Percentiles rank a stretch among this genome's conserved stretches.
These are phyloP conservation scores for Anagyrus pseudococci DNA, from an alignment of 2,888 invertebrate genomes.

Conservation along the genomic window DNA sequence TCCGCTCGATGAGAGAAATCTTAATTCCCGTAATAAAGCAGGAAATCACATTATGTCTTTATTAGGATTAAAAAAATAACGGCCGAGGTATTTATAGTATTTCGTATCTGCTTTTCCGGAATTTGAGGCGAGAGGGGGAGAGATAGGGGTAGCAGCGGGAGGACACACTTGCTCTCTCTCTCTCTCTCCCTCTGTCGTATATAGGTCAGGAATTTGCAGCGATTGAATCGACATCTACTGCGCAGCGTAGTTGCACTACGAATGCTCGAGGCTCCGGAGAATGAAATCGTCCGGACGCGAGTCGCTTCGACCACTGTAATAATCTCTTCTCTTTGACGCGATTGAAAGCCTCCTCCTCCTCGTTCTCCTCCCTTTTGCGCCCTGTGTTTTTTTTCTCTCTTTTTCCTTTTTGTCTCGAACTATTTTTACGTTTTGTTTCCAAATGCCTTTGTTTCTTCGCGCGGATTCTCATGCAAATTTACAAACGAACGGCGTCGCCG, in stretches of 20 bases:
- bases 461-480: not conserved
- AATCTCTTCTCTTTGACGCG: not conserved
- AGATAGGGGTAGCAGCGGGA: not conserved
- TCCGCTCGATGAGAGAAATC: too few species aligned
- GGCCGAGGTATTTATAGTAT: too few species aligned
- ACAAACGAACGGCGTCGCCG: not conserved
- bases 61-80: too few species aligned
- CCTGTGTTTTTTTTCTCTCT: not conserved
- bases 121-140: not conserved
- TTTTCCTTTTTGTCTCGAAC: too few species aligned
- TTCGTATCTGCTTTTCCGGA: not conserved
- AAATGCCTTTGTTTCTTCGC: too few species aligned
- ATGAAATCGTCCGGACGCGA: conserved; percentile 3
- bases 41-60: too few species aligned
- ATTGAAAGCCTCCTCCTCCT: not conserved
- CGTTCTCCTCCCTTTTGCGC: not conserved
- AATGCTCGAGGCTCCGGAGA: not conserved
- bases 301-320: not conserved
- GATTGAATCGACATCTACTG: not conserved
- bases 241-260: not conserved
- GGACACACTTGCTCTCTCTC: not conserved
- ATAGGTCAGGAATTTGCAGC: conserved; percentile 8
- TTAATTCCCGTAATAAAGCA: too few species aligned
- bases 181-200: not conserved
- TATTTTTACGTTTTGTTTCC: too few species aligned